Conservation (phyloP, 2,113 vertebrate species). For the Ellobius talpinus region DNA sequence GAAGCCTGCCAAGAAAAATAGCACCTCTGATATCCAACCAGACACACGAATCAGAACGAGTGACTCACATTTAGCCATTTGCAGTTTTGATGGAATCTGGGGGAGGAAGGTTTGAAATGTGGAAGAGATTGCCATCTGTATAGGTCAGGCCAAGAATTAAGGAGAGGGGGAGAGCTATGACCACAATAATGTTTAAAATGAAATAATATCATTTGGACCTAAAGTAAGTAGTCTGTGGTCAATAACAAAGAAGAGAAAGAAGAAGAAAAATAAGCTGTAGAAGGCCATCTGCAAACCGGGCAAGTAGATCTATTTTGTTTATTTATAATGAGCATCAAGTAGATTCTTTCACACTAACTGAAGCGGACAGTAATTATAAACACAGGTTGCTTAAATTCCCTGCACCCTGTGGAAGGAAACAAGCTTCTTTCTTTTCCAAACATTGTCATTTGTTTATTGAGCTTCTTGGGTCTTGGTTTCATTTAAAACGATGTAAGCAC, state of each 20-base stretch:
- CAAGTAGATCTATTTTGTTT: slow-evolving; percentile 88
- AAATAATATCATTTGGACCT: slow-evolving; percentile 80
- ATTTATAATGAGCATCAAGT: slow-evolving; percentile 90
- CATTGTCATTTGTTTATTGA: slow-evolving; percentile 93
- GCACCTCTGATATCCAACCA: slow-evolving; percentile 88
- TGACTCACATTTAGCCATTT: slow-evolving; percentile 85
- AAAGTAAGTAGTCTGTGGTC: slow-evolving; percentile 88
- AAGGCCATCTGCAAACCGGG: slow-evolving; percentile 82
- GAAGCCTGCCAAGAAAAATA: slow-evolving; percentile 86
- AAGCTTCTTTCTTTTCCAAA: slow-evolving; percentile 91
- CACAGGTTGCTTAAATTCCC: slow-evolving; percentile 90
- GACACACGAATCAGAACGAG: slow-evolving; percentile 88
- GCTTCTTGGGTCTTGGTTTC: slow-evolving; percentile 90
- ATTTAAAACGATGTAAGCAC: slow-evolving; percentile 89
- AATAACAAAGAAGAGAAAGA: slow-evolving; percentile 82
- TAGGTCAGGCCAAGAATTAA: slow-evolving; percentile 77
- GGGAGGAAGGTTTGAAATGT: slow-evolving; percentile 78
- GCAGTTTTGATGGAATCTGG: slow-evolving; percentile 79
- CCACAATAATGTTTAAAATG: slow-evolving; percentile 82
- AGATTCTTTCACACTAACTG: slow-evolving; percentile 90
- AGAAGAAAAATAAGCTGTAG: slow-evolving; percentile 88
- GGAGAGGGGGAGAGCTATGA: neutral
- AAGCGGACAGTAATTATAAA: slow-evolving; percentile 92
- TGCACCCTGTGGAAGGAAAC: slow-evolving; percentile 92
- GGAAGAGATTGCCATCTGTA: slow-evolving; percentile 84